Conservation (phyloP, 2,113 vertebrate species). For the Sphyrna mokarran region DNA sequence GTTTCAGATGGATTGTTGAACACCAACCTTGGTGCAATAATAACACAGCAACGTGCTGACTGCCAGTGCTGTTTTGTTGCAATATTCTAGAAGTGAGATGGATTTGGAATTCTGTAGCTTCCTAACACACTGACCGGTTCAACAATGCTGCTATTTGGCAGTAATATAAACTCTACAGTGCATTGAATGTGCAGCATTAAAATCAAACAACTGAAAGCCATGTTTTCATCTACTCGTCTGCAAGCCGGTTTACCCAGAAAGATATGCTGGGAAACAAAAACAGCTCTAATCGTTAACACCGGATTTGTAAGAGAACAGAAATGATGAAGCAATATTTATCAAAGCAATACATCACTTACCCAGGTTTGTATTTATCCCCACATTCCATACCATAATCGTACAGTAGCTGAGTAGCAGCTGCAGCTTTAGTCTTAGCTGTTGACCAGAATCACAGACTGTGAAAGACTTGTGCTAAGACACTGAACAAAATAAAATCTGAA, state of each 20-base stretch:
- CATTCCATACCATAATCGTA: conserved; percentile 8
- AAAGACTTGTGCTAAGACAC: conserved; percentile 15
- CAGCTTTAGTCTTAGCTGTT: conserved; percentile 26
- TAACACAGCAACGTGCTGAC: not conserved
- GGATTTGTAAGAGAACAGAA: not conserved
- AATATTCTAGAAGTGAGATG: not conserved
- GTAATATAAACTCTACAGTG: not conserved
- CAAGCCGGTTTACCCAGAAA: not conserved
- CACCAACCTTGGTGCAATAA: not conserved
- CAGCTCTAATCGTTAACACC: not conserved
- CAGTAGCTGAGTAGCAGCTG: conserved; percentile 3
- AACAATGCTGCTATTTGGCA: not conserved
- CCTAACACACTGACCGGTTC: not conserved
- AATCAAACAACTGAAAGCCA: not conserved
- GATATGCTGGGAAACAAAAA: conserved; percentile 10
- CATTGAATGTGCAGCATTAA: not conserved
- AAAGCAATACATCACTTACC: conserved; percentile 20
- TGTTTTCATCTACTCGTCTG: not conserved
- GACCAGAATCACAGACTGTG: conserved; percentile 1
- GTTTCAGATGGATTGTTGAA: not conserved
- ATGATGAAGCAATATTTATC: not conserved
- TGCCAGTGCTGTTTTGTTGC: not conserved
- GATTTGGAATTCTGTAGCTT: not conserved
- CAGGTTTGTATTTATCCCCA: not conserved
- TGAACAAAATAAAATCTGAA: conserved; percentile 28